Evolutionary conservation across 2,797 vertebrate genomes (phyloP).

Genomic region (Coregonus ussuriensis): DNA sequence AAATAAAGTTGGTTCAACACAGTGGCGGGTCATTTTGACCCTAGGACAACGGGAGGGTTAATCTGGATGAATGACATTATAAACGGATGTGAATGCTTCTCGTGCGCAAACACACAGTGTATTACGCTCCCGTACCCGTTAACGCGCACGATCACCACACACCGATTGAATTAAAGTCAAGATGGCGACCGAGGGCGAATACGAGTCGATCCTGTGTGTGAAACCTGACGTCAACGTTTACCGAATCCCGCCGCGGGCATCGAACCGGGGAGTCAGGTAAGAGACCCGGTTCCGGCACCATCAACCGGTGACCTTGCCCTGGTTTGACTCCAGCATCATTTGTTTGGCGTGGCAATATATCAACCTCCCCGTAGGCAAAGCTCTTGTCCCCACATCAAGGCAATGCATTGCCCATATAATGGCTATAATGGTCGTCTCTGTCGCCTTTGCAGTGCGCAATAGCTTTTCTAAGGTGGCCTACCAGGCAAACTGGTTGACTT

Average conservation of each 20-base stretch:
- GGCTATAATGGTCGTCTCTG: neutral
- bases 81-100: neutral
- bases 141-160: conserved; percentile 44
- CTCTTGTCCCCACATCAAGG: neutral
- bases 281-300: conserved; percentile 24
- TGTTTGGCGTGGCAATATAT: neutral
- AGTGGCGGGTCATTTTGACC: no score
- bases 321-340: neutral
- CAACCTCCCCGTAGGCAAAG: neutral
- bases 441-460: neutral
- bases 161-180: conserved; percentile 64
- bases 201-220: conserved; percentile 92
- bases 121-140: conserved; percentile 61
- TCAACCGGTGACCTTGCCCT: conserved; percentile 5
- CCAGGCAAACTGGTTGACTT: neutral
- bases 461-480: neutral
- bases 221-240: conserved; percentile 94
- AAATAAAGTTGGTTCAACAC: no score
- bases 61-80: neutral
- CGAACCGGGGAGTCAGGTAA: conserved; percentile 93
- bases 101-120: conserved; percentile 59
- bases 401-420: neutral
- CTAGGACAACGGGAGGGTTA: no score
- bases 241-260: conserved; percentile 91
- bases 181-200: conserved; percentile 90